Percentiles rank a stretch among this genome's conserved stretches.
These are phyloP conservation scores for Syngnathus typhle DNA, from an alignment of 2,113 vertebrate genomes.

Conservation along the genomic window DNA sequence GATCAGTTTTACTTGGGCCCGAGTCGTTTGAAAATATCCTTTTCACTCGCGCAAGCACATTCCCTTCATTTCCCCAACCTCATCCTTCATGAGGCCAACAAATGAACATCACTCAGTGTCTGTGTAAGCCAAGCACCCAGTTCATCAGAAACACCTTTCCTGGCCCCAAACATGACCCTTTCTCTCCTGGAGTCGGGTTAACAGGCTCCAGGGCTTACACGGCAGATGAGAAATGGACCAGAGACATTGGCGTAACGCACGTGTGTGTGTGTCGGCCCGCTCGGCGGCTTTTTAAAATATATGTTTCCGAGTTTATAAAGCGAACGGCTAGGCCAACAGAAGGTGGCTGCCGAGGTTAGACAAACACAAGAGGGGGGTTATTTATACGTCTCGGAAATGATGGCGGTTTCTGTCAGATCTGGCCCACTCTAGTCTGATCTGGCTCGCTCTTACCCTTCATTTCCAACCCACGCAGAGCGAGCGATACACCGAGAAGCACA, in stretches of 20 bases:
- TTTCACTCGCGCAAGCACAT: slow-evolving; percentile 30
- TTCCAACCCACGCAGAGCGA: slow-evolving; percentile 44
- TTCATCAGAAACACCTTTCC: slow-evolving; percentile 69
- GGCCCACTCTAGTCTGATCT: slow-evolving; percentile 50
- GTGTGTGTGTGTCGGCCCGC: slow-evolving; percentile 37
- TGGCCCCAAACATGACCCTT: slow-evolving; percentile 56
- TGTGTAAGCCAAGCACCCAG: slow-evolving; percentile 56
- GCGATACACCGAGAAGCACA: slow-evolving; percentile 40
- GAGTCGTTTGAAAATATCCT: slow-evolving; percentile 25
- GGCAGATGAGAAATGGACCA: slow-evolving; percentile 61
- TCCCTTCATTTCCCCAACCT: slow-evolving; percentile 41
- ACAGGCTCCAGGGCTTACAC: slow-evolving; percentile 57
- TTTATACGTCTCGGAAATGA: slow-evolving; percentile 87
- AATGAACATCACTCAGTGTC: slow-evolving; percentile 59
- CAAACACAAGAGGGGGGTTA: slow-evolving; percentile 85
- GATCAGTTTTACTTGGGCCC: background rate
- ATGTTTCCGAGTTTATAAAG: slow-evolving; percentile 56
- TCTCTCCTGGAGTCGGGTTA: slow-evolving; percentile 64
- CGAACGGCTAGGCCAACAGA: slow-evolving; percentile 76
- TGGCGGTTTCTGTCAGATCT: slow-evolving; percentile 78
- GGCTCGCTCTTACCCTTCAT: slow-evolving; percentile 54
- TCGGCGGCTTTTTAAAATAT: slow-evolving; percentile 53
- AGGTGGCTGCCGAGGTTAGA: slow-evolving; percentile 81
- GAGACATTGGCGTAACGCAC: slow-evolving; percentile 35
- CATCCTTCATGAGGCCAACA: slow-evolving; percentile 41